Base-by-base conservation (phyloP, 2,797 vertebrate genomes). In the Melanogrammus aeglefinus region DNA sequence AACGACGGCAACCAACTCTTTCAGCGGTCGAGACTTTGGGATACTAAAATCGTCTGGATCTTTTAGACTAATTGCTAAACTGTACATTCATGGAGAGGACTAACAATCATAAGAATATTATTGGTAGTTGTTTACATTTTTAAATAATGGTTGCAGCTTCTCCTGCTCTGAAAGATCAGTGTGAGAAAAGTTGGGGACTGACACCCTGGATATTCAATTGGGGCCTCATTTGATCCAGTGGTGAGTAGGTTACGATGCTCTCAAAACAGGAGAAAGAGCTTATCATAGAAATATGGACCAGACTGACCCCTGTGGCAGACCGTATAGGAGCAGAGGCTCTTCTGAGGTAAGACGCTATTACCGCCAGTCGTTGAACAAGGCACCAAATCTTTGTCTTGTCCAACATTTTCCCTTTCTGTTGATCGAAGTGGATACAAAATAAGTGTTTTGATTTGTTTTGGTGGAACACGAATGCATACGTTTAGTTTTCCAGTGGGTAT, bases 261-360 rank as follows among this genome's bases (percentile, higher is more conserved):
- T 90, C 91, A n/a, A 72, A 83, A 2, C 78, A 27, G 36, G 93
- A 95, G 81, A 95, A 91, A 82, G 73, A 87, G 31, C 84, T 95
- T 2, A 88, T 95, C 16, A 76, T 80, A 44, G 80, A 86, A 2
- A 87, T 93, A 44, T 95, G 92, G 92, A 86, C 85, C 0, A 88
- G 74, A 72, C 74, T 93, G 80, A 81, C 75, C 75, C 89, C 91
- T 24, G 87, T 86, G 77, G 94, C 94, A 1, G 92, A 92, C n/a
- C 83, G 93, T 10, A 91, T 95, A 44, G 95, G 95, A 3, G 82
- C 94, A 47, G 93, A 95, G 0, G 92, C 94, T 0, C 93, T 95
- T 33, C 83, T 86, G 78, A 90, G 95, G 95, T 95, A 88, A 14
- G 91, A 81, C 4, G 31, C 39, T 24, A 18, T 21, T 6, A 8